Evolutionary conservation across 2,888 invertebrate species (phyloP).

Genomic region (Epirrhoe alternata): DNA sequence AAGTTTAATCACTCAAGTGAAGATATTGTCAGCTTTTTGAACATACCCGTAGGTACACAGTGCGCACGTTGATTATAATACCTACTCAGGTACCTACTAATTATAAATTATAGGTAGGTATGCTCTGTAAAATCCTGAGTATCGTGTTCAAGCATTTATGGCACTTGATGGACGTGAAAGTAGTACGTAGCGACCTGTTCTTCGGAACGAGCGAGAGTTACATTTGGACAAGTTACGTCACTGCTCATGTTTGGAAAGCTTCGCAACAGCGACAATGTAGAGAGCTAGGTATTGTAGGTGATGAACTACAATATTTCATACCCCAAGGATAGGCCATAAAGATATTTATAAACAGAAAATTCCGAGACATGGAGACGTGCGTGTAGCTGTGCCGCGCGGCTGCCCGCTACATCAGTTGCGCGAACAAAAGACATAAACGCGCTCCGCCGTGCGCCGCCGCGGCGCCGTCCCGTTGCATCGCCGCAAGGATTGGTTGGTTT

Average conservation of each 20-base stretch:
- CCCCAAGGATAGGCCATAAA: neutral
- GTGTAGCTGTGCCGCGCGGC: neutral
- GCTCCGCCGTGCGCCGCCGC: slow-evolving; percentile 17
- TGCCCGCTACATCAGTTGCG: slow-evolving; percentile 1
- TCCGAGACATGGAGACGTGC: neutral
- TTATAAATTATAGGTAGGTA: neutral
- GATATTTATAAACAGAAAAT: neutral
- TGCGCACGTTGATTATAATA: neutral
- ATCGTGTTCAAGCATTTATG: neutral
- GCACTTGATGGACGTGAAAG: slow-evolving; percentile 1
- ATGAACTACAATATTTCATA: too few species aligned
- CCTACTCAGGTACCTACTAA: neutral
- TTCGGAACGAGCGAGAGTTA: neutral
- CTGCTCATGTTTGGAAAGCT: neutral
- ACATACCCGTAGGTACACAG: too few species aligned
- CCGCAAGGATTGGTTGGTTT: too few species aligned
- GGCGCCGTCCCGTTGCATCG: slow-evolving; percentile 1
- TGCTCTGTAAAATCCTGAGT: neutral
- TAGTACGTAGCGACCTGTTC: neutral
- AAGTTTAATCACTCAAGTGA: too few species aligned
- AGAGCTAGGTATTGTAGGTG: too few species aligned
- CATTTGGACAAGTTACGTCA: neutral
- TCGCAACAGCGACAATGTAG: neutral
- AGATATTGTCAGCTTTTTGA: too few species aligned
- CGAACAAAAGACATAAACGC: slow-evolving; percentile 38